Evolutionary conservation across 2,113 vertebrate species (phyloP).

Genomic region (Psittacara wagleri): DNA sequence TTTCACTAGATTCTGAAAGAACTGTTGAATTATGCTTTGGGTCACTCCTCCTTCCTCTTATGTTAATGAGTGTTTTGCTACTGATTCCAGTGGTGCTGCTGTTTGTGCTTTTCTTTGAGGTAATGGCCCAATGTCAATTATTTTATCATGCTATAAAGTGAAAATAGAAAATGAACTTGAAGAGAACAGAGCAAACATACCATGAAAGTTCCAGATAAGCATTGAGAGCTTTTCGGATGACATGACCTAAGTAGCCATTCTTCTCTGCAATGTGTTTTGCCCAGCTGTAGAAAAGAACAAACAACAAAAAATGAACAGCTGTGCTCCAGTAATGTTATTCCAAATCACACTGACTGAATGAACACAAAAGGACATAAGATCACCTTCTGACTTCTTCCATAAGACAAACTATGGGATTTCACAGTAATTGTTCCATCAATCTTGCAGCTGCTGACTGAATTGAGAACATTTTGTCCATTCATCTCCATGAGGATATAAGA

Average conservation of each 20-base stretch:
- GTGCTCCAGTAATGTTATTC: not conserved
- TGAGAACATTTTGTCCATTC: not conserved
- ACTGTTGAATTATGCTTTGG: not conserved
- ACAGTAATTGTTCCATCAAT: not conserved
- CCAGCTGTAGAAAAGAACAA: conserved; percentile 75
- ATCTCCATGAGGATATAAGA: not conserved
- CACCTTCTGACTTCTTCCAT: not conserved
- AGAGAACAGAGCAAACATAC: conserved; percentile 68
- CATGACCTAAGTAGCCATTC: conserved; percentile 89
- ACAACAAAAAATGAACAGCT: not conserved
- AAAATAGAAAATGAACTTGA: not conserved
- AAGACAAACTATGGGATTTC: not conserved
- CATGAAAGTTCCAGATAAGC: conserved; percentile 84
- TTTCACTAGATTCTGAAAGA: not conserved
- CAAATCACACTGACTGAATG: not conserved
- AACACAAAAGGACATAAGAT: not conserved
- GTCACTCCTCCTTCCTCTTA: not conserved
- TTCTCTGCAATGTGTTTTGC: conserved; percentile 86
- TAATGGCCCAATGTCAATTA: not conserved
- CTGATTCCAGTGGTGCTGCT: not conserved
- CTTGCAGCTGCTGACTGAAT: not conserved
- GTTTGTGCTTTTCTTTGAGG: not conserved
- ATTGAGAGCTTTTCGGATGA: conserved; percentile 86
- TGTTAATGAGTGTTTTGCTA: not conserved
- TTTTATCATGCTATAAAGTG: not conserved